These are phyloP conservation scores for Chamaea fasciata DNA, from an alignment of 2,113 vertebrate species.

Conservation along the genomic window DNA sequence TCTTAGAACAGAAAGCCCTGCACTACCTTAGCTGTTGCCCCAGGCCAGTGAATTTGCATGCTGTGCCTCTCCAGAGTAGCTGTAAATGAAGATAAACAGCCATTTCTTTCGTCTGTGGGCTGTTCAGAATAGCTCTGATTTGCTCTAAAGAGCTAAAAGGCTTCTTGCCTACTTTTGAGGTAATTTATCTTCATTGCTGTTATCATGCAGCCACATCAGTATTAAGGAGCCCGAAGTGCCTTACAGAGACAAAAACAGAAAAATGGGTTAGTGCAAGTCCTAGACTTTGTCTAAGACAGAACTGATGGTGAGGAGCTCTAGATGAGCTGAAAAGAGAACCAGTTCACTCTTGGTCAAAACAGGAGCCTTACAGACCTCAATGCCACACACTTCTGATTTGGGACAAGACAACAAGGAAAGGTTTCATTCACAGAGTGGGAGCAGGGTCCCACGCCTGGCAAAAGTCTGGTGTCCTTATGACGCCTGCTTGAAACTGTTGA, in stretches of 20 bases:
- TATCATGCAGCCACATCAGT: conserved; percentile 20
- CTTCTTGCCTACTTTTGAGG: conserved; percentile 30
- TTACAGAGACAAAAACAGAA: neutral
- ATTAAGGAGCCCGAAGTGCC: neutral
- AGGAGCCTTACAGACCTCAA: neutral
- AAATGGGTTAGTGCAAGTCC: neutral
- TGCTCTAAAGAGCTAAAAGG: conserved; percentile 44
- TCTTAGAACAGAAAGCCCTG: neutral
- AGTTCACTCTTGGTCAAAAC: neutral
- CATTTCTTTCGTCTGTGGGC: neutral
- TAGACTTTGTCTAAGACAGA: neutral
- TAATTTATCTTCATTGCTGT: conserved; percentile 55
- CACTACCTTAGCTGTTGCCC: neutral
- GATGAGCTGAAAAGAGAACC: neutral
- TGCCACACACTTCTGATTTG: neutral
- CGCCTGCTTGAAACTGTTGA: neutral
- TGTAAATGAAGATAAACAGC: conserved; percentile 50
- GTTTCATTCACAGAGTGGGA: accelerated
- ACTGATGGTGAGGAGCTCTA: neutral
- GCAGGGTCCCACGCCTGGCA: neutral
- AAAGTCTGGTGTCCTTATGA: neutral
- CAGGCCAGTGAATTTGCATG: conserved; percentile 3
- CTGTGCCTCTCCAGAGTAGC: neutral
- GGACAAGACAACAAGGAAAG: neutral
- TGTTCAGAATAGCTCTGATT: conserved; percentile 28